Conservation (phyloP, 2,113 vertebrate genomes). For the Semicossyphus pulcher region DNA sequence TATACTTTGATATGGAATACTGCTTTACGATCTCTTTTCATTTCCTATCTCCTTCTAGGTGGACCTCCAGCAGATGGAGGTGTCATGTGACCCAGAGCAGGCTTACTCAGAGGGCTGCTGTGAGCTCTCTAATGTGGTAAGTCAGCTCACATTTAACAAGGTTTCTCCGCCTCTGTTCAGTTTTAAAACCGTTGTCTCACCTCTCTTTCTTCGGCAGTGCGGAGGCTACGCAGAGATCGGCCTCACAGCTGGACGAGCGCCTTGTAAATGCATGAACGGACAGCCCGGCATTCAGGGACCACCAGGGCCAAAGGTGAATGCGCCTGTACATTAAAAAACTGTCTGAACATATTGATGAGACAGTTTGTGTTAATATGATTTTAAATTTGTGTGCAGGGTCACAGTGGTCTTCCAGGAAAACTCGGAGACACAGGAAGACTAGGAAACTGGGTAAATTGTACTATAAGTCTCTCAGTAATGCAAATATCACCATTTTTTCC, state of each 20-base stretch:
- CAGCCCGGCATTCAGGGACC: slow-evolving; percentile 70
- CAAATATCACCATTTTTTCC: background rate
- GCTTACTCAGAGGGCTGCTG: slow-evolving; percentile 83
- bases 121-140: slow-evolving; percentile 81
- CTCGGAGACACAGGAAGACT: slow-evolving; percentile 70
- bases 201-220: slow-evolving; percentile 61
- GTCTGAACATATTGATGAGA: background rate
- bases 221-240: slow-evolving; percentile 80
- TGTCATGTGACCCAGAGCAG: slow-evolving; percentile 81
- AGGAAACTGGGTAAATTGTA: slow-evolving; percentile 79
- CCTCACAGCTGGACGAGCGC: slow-evolving; percentile 63
- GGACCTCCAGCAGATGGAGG: slow-evolving; percentile 84
- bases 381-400: slow-evolving; percentile 76
- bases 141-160: slow-evolving; percentile 34
- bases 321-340: background rate
- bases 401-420: slow-evolving; percentile 80
- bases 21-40: background rate
- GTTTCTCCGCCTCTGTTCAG: background rate
- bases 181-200: background rate
- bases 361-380: slow-evolving; percentile 17
- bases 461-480: background rate
- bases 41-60: slow-evolving; percentile 57
- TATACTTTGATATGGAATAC: background rate
- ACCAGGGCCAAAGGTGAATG: slow-evolving; percentile 75
- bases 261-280: slow-evolving; percentile 79